phyloP scores from a whole-genome alignment of 2,797 vertebrate species.

The Sarcoramphus papa region DNA sequence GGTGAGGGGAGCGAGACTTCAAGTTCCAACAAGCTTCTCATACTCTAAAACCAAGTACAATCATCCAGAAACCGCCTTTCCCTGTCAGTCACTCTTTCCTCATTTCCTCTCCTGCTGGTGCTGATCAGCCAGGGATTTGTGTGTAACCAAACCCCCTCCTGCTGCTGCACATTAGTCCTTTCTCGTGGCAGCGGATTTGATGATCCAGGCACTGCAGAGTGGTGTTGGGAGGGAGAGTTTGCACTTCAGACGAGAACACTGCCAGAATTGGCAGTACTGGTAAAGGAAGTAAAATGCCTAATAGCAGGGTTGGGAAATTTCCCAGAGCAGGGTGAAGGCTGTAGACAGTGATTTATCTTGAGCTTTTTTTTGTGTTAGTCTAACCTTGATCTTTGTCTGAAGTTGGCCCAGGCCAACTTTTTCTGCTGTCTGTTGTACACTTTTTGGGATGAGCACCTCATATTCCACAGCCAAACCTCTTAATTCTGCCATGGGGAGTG shows the following conservation, averaged over 20 bases:
- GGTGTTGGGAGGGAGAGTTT: neutral
- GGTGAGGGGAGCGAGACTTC: neutral
- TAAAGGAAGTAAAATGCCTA: conserved; percentile 25
- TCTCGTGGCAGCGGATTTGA: neutral
- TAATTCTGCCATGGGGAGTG: conserved; percentile 43
- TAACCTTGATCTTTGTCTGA: conserved; percentile 43
- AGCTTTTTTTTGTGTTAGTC: neutral
- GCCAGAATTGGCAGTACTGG: neutral
- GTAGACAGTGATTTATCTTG: conserved; percentile 1
- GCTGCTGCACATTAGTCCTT: conserved; percentile 23
- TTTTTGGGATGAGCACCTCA: conserved; percentile 35
- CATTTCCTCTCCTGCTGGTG: conserved; percentile 64
- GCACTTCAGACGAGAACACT: neutral
- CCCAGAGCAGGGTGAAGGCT: conserved; percentile 16
- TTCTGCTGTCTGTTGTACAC: neutral
- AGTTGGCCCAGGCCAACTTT: conserved; percentile 2
- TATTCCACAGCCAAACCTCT: conserved; percentile 10
- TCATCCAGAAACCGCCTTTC: conserved; percentile 46
- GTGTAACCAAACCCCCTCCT: conserved; percentile 55
- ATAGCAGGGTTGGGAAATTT: conserved; percentile 26
- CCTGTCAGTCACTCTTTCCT: conserved; percentile 52
- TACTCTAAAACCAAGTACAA: conserved; percentile 28
- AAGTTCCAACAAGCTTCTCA: conserved; percentile 15
- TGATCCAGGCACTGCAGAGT: neutral
- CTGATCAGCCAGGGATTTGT: conserved; percentile 66